phyloP scores from a whole-genome alignment of 2,888 invertebrate genomes.

The Lottia scabra region DNA sequence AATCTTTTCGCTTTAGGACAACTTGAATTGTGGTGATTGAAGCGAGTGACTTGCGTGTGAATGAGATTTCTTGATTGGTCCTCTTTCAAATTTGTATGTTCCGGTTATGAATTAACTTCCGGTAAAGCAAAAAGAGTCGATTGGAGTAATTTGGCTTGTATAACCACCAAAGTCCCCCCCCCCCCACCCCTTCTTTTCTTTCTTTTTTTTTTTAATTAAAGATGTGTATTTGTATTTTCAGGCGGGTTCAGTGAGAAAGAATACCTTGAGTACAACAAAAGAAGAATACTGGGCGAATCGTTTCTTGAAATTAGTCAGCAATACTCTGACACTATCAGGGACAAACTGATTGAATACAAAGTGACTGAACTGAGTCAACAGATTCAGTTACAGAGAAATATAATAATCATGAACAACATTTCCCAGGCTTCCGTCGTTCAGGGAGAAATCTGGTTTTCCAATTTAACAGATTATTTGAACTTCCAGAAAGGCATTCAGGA shows the following conservation, averaged over 20 bases:
- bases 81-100: too few relatives aligned
- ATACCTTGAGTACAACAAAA: neutral
- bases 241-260: neutral
- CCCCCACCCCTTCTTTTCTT: too few relatives aligned
- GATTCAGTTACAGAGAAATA: neutral
- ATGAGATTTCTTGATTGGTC: too few relatives aligned
- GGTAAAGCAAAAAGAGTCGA: too few relatives aligned
- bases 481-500: neutral
- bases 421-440: neutral
- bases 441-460: neutral
- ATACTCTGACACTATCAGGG: neutral
- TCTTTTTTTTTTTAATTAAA: too few relatives aligned
- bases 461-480: neutral
- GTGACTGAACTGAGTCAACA: neutral
- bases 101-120: too few relatives aligned
- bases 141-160: too few relatives aligned
- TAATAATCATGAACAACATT: neutral
- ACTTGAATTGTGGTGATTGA: too few relatives aligned
- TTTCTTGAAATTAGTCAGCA: neutral
- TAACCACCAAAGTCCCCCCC: too few relatives aligned
- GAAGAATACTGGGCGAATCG: neutral
- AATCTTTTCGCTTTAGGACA: too few relatives aligned
- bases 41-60: too few relatives aligned
- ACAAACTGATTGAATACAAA: neutral
- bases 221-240: neutral